These are phyloP conservation scores for Heliconius hortense DNA, from an alignment of 2,888 invertebrate genomes.

Conservation along the genomic window DNA sequence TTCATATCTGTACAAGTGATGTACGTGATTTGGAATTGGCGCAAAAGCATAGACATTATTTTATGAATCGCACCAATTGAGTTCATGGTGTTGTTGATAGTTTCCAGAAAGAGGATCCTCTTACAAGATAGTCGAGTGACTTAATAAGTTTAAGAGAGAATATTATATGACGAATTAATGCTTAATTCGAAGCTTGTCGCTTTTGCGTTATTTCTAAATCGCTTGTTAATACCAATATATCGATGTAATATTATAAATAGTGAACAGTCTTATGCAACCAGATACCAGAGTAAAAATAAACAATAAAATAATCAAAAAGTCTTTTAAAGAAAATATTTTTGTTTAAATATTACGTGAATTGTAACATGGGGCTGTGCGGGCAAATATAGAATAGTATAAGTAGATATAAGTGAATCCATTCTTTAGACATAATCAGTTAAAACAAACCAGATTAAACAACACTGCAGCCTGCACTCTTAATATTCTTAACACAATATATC, in stretches of 20 bases:
- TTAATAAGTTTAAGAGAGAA: conserved; percentile 16
- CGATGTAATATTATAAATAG: conserved; percentile 36
- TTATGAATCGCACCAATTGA: conserved; percentile 15
- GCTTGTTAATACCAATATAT: conserved; percentile 34
- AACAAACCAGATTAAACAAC: not conserved
- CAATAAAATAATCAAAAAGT: not conserved
- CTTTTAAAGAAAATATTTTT: conserved; percentile 13
- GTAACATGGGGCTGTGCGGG: conserved; percentile 26
- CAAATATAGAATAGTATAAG: conserved; percentile 19
- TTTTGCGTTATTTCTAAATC: conserved; percentile 46
- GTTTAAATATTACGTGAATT: conserved; percentile 13
- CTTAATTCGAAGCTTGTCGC: conserved; percentile 36
- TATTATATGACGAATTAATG: conserved; percentile 26
- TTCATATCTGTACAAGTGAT: conserved; percentile 40
- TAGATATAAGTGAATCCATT: conserved; percentile 7
- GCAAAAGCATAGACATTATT: conserved; percentile 40
- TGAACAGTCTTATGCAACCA: conserved; percentile 26
- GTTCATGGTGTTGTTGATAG: conserved; percentile 28
- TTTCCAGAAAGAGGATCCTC: not conserved
- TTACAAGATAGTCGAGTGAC: conserved; percentile 13
- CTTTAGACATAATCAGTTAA: conserved; percentile 5
- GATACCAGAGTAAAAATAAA: conserved; percentile 3
- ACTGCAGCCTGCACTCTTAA: conserved; percentile 11
- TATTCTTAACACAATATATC: conserved; percentile 13
- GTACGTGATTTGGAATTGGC: conserved; percentile 44